Evolutionary conservation across 2,888 invertebrate genomes (phyloP), one percentile per base, ranked within the genome.

Genomic region (Athrips mouffetella): DNA sequence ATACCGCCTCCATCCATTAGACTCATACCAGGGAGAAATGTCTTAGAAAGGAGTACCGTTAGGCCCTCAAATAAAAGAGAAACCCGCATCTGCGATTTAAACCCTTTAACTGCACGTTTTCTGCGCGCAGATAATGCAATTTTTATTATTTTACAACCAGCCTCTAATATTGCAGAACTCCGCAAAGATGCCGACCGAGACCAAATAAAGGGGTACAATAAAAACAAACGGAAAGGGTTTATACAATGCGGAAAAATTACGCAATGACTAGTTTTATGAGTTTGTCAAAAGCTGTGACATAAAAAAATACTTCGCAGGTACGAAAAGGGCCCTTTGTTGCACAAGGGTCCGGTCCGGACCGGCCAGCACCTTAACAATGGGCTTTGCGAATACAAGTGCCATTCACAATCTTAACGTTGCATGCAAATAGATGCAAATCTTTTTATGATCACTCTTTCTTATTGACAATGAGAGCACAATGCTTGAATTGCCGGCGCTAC

Each of bases 161-260:
- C 60, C 67, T 71, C 64, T 62, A 78, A 79, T 70, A 67, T 84
- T 83, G 86, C 86, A 78, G 74, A 85, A 76, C 73, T 75, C 69
- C 63, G 82, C 77, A 85, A 85, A 86, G 85, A 79, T 53, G 70
- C 87, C 88, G 88, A 73, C 84, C 57, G 49, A 3, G 56, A 58
- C 60, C 61, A 66, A 72, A 78, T 78, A 80, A 83, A 80, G 69
- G 80, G 74, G 71, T 76, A 74, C 60, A 76, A 80, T 83, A 84
- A 85, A 86, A 82, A 84, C 84, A 83, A 83, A 83, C 80, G 83
- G 81, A 88, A 88, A 87, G 88, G 87, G 87, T 88, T 86, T 78
- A 73, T 65, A 83, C 79, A 86, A 86, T 82, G 83, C 84, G 71
- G 84, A 85, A 86, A 80, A 83, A 82, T 86, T 88, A 85, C 81